Conservation (phyloP, 2,888 invertebrate species). For the Latrodectus elegans region DNA sequence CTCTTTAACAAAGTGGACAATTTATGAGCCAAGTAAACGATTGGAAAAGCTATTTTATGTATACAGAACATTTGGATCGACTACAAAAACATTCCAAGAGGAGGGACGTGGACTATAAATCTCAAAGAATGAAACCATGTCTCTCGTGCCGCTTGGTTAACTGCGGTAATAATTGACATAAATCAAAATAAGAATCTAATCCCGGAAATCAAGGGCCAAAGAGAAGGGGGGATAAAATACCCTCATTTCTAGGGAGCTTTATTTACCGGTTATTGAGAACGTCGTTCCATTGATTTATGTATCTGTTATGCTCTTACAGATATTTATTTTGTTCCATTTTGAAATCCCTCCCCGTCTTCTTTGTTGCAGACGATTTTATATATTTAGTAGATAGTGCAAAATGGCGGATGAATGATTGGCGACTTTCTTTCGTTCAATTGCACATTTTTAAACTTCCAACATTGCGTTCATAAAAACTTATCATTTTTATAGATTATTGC, state of each 20-base stretch:
- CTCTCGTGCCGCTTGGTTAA: conserved; percentile 49
- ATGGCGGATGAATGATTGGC: not conserved
- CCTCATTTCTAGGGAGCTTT: conserved; percentile 36
- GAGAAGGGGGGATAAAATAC: conserved; percentile 11
- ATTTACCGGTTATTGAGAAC: conserved; percentile 49
- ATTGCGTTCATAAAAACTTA: no score
- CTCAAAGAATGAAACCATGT: conserved; percentile 64
- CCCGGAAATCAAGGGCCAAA: conserved; percentile 46
- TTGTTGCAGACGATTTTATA: not conserved
- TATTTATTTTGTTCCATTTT: conserved; percentile 23
- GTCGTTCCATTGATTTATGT: conserved; percentile 55
- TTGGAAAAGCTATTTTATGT: conserved; percentile 38
- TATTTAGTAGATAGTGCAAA: not conserved
- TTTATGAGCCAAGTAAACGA: conserved; percentile 29
- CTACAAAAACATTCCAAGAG: conserved; percentile 14
- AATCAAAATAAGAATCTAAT: conserved; percentile 61
- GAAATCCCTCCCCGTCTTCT: not conserved
- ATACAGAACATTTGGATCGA: conserved; percentile 21
- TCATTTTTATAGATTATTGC: no score
- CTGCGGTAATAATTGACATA: conserved; percentile 63
- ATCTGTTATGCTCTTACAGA: conserved; percentile 27
- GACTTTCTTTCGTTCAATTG: no score
- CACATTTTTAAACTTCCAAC: no score
- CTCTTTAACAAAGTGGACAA: conserved; percentile 27
- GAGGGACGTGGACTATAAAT: conserved; percentile 22